Evolutionary conservation across 2,113 vertebrate species (phyloP).

Genomic region (Hemibates koningsi): DNA sequence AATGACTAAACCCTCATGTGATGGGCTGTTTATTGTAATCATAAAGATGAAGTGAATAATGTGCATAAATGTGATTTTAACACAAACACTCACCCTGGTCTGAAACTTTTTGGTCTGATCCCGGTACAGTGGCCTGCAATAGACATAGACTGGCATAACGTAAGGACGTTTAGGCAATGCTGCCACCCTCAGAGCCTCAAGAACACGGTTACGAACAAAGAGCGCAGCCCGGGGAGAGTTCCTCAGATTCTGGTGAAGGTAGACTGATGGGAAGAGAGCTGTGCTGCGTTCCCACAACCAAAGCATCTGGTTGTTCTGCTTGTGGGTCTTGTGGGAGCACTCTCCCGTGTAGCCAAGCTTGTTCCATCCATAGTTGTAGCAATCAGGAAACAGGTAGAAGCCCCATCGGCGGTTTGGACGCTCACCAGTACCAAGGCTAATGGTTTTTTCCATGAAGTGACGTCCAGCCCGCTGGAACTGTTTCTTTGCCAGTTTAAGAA

Average conservation of each 20-base stretch:
- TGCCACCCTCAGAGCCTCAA: conserved; percentile 86
- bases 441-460: conserved; percentile 65
- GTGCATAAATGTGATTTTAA: neutral
- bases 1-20: neutral
- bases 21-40: neutral
- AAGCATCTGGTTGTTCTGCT: conserved; percentile 79
- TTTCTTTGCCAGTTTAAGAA: conserved; percentile 25
- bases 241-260: conserved; percentile 73
- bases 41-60: neutral
- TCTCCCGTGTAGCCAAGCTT: conserved; percentile 78
- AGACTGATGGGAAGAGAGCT: conserved; percentile 89
- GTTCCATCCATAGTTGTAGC: conserved; percentile 84
- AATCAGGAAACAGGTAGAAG: conserved; percentile 92
- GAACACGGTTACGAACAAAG: conserved; percentile 82
- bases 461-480: conserved; percentile 56
- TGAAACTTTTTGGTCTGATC: conserved; percentile 53
- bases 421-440: conserved; percentile 41
- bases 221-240: conserved; percentile 73
- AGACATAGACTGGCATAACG: conserved; percentile 77
- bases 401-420: conserved; percentile 86
- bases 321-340: conserved; percentile 76
- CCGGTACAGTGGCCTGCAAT: conserved; percentile 75
- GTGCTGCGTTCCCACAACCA: conserved; percentile 90
- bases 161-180: conserved; percentile 51
- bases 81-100: conserved; percentile 34